These are phyloP conservation scores for Formica selysi DNA, from an alignment of 1,140 invertebrate genomes.

Conservation along the genomic window DNA sequence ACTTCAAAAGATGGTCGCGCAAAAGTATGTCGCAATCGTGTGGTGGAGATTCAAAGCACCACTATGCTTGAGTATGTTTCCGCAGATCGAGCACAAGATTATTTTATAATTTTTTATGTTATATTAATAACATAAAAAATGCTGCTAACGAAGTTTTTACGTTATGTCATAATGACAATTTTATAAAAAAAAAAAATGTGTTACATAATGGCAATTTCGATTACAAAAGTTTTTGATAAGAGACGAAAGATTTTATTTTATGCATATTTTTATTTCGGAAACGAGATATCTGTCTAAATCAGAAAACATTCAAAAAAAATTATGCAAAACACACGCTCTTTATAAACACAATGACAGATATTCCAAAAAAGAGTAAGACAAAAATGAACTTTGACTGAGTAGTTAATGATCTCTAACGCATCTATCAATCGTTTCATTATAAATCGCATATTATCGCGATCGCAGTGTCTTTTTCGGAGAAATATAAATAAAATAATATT, in stretches of 20 bases:
- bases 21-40: neutral
- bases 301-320: neutral
- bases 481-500: slow-evolving; percentile 54
- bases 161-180: neutral
- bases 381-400: neutral
- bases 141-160: neutral
- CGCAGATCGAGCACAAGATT: neutral
- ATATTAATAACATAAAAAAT: too few species aligned
- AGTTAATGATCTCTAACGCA: slow-evolving; percentile 31
- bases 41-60: neutral
- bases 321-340: too few species aligned
- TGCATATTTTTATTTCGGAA: slow-evolving; percentile 4
- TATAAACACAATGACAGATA: slow-evolving; percentile 15
- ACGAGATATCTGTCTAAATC: neutral
- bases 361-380: slow-evolving; percentile 21
- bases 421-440: slow-evolving; percentile 31
- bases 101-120: neutral
- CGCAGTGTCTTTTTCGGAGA: slow-evolving; percentile 33
- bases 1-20: slow-evolving; percentile 42
- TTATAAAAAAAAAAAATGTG: too few species aligned
- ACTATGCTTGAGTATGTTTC: neutral
- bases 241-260: neutral
- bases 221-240: neutral
- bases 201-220: neutral
- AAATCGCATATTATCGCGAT: neutral